Base-by-base conservation (phyloP, 2,797 vertebrate species). In the Trachurus trachurus region DNA sequence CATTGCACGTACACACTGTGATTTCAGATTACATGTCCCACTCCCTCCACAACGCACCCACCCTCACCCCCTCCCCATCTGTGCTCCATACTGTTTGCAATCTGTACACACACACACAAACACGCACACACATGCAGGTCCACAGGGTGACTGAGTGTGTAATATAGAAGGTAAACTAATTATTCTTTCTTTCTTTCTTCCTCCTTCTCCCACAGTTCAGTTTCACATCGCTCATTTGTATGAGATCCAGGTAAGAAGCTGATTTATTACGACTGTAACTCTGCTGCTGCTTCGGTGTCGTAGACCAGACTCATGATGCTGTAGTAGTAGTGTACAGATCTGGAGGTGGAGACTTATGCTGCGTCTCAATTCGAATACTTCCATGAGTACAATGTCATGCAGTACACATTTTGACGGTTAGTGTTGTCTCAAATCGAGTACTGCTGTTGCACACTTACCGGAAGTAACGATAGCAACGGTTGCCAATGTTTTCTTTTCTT, bases 181-280 rank as follows among this genome's bases (percentile, higher is more conserved):
- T 44, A 19, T n/a, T 80, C 76, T 93, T 56, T 63, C 90, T 93
- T 56, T 63, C 90, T 87, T 61, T 85, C 82, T 87, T 87, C 62
- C 81, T 15, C 11, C 88, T 2, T 19, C 6, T 17, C 93, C 66
- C 74, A 86, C 97, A 99, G 98, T 99, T 96, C 97, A 98, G 88
- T 99, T 99, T 96, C 98, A 99, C 95, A 97, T 99, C 74, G 98
- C 98, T 93, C 98, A 99, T 95, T 96, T 99, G 90, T 97, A 99
- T 96, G 98, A 99, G 96, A 99, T 98, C 92, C 98, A 99, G 98
- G 98, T 99, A 96, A 97, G 97, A 9, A 5, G 34, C n/a, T 53
- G 8, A 11, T 4, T 19, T 66, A 0, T 0, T 50, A 21, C 49
- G 4, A 2, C 44, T 64, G 21, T 1, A 26, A 26, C 26, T 26